Base-by-base conservation (phyloP, 1,140 invertebrate genomes). In the Aphelenchoides avenae region DNA sequence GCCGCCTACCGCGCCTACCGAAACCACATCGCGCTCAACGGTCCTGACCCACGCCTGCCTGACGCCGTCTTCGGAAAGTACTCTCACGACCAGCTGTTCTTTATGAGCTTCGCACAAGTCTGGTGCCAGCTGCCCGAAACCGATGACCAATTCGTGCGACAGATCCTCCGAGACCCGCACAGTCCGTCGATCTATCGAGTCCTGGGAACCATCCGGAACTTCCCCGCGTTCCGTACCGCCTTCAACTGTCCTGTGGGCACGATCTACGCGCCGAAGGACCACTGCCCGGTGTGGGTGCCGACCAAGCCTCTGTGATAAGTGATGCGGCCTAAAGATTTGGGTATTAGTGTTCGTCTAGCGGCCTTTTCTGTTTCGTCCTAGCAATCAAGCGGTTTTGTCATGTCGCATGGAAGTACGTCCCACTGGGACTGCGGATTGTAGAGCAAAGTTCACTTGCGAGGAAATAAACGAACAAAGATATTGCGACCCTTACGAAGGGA, bases 201-300 rank as follows among this genome's bases (percentile, higher is more conserved):
- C n/a, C 44, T 51, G 24, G 42, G 50, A 6, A 51, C 56, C 2
- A 5, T 61, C 15, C 58, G 66, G 52, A 75, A 75, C 42, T 72
- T 71, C 52, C 71, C 68, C 9, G 71, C 71, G 18, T 75, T 73
- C 57, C 60, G 68, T 30, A 64, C 26, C 5, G 70, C 70, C 3
- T 73, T 71, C 65, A 75, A 72, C 31, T 73, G 70, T 41, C 71
- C 66, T 6, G 55, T 57, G 26, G 48, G 50, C n/a, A 51, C 63
- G 13, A 30, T 34, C 4, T 73, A 73, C 42, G 60, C 71, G 29
- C 71, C 71, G 9, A 30, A 24, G 24, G 24, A 75, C 1, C 71
- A 68, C 44, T 75, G 71, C 48, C 31, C 62, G 27, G 70, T 73
- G 5, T 73, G 70, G 70, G 61, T 75, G 7, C 57, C 62, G 9